A percentile compares a stretch with the other conserved stretches of the same genome.
Conservation (phyloP, 2,113 vertebrate species). For the Corvus hawaiiensis region DNA sequence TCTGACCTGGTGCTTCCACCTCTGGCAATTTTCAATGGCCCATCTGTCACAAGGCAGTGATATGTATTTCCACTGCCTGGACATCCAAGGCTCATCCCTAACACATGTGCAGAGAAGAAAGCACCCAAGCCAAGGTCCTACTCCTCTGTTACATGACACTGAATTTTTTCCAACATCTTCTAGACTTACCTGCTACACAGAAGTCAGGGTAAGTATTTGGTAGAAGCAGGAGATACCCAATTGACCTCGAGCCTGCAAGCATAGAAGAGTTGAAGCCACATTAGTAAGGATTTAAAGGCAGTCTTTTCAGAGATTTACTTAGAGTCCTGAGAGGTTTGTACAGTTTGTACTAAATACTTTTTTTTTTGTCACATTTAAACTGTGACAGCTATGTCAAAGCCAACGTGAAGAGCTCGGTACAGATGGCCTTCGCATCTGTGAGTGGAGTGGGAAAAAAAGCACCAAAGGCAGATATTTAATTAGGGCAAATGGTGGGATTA, state of each 20-base stretch:
- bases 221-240: neutral
- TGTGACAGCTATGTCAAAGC: neutral
- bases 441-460: neutral
- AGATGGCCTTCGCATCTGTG: conserved; percentile 36
- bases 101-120: neutral
- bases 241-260: neutral
- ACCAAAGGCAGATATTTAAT: conserved; percentile 20
- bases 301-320: neutral
- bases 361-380: neutral
- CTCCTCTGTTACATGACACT: fast-evolving
- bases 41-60: neutral
- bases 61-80: neutral
- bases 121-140: neutral
- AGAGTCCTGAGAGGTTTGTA: neutral
- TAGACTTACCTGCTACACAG: neutral
- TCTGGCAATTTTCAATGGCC: neutral
- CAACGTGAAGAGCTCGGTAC: neutral
- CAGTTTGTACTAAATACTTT: neutral
- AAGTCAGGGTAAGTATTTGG: neutral
- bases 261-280: neutral
- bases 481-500: neutral
- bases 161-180: neutral
- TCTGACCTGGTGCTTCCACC: neutral
- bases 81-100: neutral
- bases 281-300: neutral